Evolutionary conservation across 2,797 vertebrate genomes (phyloP).

Genomic region (Vireo griseus): DNA sequence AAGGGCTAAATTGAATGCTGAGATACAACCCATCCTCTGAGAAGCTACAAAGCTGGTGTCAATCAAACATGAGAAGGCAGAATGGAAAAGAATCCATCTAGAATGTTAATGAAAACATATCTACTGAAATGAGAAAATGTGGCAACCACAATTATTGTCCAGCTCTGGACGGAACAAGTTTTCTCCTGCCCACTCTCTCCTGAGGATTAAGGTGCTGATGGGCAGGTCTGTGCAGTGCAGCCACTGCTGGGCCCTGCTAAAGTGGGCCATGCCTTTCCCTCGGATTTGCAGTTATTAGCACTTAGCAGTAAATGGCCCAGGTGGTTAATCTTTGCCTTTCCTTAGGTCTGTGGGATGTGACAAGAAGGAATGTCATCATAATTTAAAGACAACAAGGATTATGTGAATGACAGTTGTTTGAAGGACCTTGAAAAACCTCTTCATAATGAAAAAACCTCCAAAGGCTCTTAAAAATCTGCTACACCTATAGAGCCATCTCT

Average conservation of each 20-base stretch:
- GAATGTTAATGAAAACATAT: neutral
- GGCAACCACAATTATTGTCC: neutral
- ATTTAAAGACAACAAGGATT: slow-evolving; percentile 55
- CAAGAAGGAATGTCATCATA: slow-evolving; percentile 55
- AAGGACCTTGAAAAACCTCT: slow-evolving; percentile 7
- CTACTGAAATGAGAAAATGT: neutral
- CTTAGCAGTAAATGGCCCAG: slow-evolving; percentile 30
- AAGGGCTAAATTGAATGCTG: neutral
- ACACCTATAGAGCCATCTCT: neutral
- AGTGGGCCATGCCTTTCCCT: neutral
- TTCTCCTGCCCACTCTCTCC: neutral
- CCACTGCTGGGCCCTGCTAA: neutral
- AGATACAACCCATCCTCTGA: neutral
- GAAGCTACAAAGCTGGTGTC: neutral
- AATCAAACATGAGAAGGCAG: neutral
- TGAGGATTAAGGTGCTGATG: neutral
- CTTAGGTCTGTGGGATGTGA: slow-evolving; percentile 52
- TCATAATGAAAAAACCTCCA: neutral
- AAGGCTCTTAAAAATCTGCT: neutral
- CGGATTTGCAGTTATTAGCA: slow-evolving; percentile 1
- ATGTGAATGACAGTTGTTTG: slow-evolving; percentile 22
- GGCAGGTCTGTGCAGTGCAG: neutral
- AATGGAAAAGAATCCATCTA: neutral
- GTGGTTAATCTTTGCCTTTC: slow-evolving; percentile 60
- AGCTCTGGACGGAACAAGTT: neutral